Evolutionary conservation across 2,113 vertebrate genomes (phyloP).

Genomic region (Archilochus colubris): DNA sequence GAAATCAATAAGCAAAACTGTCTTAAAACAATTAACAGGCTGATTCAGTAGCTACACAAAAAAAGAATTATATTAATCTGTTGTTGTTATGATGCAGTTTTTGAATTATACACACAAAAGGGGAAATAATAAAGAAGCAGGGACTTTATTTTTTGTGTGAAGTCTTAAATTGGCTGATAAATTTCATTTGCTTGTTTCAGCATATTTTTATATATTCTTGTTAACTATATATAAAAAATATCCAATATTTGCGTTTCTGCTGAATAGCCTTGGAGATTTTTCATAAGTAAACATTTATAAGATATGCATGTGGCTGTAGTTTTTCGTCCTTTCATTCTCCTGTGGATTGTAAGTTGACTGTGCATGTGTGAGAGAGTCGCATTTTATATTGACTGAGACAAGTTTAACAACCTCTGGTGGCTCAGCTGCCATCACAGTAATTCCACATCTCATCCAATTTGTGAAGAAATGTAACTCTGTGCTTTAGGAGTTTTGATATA

Average conservation of each 20-base stretch:
- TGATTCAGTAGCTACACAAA: neutral
- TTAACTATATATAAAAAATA: neutral
- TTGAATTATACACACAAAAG: neutral
- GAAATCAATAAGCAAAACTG: rapidly evolving
- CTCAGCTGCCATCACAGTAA: slow-evolving; percentile 54
- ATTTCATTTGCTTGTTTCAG: neutral
- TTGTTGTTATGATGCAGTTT: neutral
- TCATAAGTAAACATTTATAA: neutral
- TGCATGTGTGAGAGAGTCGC: neutral
- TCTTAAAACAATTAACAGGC: neutral
- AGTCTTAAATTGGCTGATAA: neutral
- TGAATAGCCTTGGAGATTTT: neutral
- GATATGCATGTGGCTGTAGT: neutral
- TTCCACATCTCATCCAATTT: slow-evolving; percentile 66
- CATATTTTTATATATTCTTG: neutral
- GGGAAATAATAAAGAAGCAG: neutral
- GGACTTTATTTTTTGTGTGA: neutral
- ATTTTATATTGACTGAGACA: slow-evolving; percentile 58
- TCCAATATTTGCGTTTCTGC: neutral
- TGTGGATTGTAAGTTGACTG: neutral
- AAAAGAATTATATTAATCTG: neutral
- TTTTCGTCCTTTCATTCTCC: neutral
- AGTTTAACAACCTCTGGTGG: slow-evolving; percentile 34
- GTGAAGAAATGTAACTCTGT: slow-evolving; percentile 45
- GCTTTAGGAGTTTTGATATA: slow-evolving; percentile 56